These are phyloP conservation scores for Andrena camellia DNA, from an alignment of 2,888 invertebrate genomes.

Conservation along the genomic window DNA sequence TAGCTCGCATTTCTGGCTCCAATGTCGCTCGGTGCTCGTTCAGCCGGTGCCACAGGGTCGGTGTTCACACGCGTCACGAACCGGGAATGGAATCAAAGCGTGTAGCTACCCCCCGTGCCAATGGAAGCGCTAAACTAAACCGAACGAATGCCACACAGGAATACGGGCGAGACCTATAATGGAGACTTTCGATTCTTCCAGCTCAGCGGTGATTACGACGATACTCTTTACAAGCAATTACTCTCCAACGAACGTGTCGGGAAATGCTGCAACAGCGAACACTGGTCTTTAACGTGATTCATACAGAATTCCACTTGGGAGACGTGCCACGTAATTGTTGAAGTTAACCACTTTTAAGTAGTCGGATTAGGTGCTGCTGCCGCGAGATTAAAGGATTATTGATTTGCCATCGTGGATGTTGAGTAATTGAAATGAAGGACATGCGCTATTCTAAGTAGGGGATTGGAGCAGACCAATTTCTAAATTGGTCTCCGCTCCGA, in stretches of 20 bases:
- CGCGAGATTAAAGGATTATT: too few species aligned
- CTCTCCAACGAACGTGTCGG: background rate
- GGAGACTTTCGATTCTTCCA: constrained; percentile 41
- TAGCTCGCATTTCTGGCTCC: constrained; percentile 62
- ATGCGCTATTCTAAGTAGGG: too few species aligned
- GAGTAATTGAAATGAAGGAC: too few species aligned
- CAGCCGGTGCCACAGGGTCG: constrained; percentile 39
- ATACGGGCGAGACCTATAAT: constrained; percentile 26
- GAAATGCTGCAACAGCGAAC: background rate
- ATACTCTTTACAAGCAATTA: constrained; percentile 15
- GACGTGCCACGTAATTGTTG: background rate
- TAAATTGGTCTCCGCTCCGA: too few species aligned
- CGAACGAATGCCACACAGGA: constrained; percentile 34
- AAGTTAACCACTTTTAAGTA: constrained; percentile 3
- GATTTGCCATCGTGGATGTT: too few species aligned
- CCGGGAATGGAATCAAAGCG: constrained; percentile 65
- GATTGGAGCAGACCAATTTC: too few species aligned
- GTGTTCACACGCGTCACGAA: constrained; percentile 48
- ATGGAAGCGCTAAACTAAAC: constrained; percentile 56
- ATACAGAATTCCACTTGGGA: background rate
- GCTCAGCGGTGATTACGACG: constrained; percentile 27
- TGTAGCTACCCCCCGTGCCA: constrained; percentile 39
- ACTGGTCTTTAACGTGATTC: background rate
- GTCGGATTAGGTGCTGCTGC: background rate
- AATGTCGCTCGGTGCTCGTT: constrained; percentile 66